Conservation (phyloP, 2,797 vertebrate species). For the Hydrophis major region DNA sequence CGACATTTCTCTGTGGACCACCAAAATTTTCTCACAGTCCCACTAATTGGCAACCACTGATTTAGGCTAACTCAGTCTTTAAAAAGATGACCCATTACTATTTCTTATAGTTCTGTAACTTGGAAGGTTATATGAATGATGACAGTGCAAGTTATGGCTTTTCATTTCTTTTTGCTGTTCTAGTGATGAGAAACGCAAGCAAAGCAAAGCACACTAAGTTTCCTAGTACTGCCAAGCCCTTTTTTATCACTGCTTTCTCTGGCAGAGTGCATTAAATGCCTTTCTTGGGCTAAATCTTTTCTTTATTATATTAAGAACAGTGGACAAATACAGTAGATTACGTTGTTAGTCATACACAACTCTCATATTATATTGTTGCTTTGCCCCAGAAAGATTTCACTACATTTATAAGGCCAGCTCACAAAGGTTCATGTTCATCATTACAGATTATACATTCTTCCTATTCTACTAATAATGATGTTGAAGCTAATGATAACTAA, state of each 20-base stretch:
- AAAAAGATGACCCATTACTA: not conserved
- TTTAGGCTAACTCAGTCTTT: not conserved
- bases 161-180: not conserved
- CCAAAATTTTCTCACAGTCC: too few species aligned
- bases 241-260: not conserved
- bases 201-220: not conserved
- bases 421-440: not conserved
- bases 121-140: not conserved
- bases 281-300: not conserved
- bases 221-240: not conserved
- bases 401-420: not conserved
- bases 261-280: not conserved
- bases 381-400: not conserved
- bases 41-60: too few species aligned
- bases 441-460: not conserved
- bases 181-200: not conserved
- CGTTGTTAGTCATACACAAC: not conserved
- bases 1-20: too few species aligned
- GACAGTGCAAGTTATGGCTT: not conserved
- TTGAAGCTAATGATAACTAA: not conserved
- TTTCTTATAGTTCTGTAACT: not conserved
- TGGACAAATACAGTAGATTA: not conserved
- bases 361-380: not conserved
- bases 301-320: not conserved
- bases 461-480: not conserved